Base-by-base conservation (phyloP, 2,113 vertebrate genomes). In the Lucifuga dentata region DNA sequence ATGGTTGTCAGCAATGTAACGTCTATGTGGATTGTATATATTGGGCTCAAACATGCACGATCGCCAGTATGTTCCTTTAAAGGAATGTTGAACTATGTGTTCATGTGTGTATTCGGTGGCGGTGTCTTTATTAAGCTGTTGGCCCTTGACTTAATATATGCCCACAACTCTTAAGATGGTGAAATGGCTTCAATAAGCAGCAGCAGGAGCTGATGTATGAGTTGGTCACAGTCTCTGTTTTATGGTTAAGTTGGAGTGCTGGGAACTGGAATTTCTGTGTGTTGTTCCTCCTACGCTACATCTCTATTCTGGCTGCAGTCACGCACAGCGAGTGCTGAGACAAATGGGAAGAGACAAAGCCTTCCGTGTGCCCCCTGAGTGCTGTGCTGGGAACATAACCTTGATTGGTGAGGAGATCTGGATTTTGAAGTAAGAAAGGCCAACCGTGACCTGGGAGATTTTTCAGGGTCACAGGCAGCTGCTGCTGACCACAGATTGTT, bases 291-390 rank as follows among this genome's bases (percentile, higher is more conserved):
- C 58, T 76, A 83, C 63, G 52, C 73, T 82, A 58, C 71, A 56
- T 68, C 86, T 64, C 74, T 60, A 69, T 55, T 76, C 64, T 73
- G 69, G 66, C 72, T 80, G 62, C 77, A 80, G 87, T 90, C 86
- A 89, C 76, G 80, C 84, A 90, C 84, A 71, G 55, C 0, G 29
- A 88, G 68, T 46, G 50, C 62, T 60, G 83, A 90, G 82, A 87
- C 84, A 91, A 90, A 92, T 89, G 51, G 62, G 76, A 91, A 84
- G 76, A 81, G 89, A 91, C 89, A 92, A 91, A 89, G 85, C 84
- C 81, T 86, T 90, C 82, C 77, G 73, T 74, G 82, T 86, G 84
- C 86, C 80, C 82, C 79, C 50, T 24, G 71, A 83, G 79, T 73
- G 73, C 71, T 76, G 59, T 32, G 60, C 84, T 81, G 83, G 82